These are phyloP conservation scores for Oncorhynchus mykiss DNA, from an alignment of 2,113 vertebrate genomes.

Conservation along the genomic window DNA sequence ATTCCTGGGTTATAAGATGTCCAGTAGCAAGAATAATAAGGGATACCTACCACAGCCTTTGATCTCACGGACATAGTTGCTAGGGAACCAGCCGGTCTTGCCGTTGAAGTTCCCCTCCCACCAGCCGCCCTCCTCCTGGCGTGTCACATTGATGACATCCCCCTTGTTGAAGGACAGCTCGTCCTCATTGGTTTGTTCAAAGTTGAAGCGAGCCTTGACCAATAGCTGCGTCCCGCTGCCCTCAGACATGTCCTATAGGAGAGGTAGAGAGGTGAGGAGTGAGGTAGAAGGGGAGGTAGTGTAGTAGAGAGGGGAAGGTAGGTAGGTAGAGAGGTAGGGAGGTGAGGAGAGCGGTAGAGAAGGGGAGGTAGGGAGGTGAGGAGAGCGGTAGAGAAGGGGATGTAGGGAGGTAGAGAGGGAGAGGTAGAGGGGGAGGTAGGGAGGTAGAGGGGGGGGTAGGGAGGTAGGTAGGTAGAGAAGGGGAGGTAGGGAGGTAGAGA, in stretches of 20 bases:
- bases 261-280: neutral
- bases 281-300: neutral
- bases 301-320: neutral
- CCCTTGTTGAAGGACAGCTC: conserved; percentile 95
- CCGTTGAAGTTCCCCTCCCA: conserved; percentile 92
- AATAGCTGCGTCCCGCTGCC: conserved; percentile 88
- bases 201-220: conserved; percentile 95
- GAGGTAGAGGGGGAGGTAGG: no score
- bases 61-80: conserved; percentile 96
- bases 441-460: no score
- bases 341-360: no score
- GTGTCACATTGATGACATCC: conserved; percentile 91
- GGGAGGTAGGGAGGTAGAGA: no score
- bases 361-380: no score
- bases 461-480: no score
- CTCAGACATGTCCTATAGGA: conserved; percentile 93
- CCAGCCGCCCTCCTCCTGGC: conserved; percentile 97
- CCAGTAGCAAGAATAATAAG: neutral
- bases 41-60: conserved; percentile 88
- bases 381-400: no score
- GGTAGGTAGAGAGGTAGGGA: neutral
- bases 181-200: conserved; percentile 98
- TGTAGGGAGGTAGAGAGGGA: no score
- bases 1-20: neutral
- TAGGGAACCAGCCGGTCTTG: conserved; percentile 96